Percentiles rank a stretch among this genome's conserved stretches.
Evolutionary conservation across 2,797 vertebrate species (phyloP).

Genomic region (Trachops cirrhosus): DNA sequence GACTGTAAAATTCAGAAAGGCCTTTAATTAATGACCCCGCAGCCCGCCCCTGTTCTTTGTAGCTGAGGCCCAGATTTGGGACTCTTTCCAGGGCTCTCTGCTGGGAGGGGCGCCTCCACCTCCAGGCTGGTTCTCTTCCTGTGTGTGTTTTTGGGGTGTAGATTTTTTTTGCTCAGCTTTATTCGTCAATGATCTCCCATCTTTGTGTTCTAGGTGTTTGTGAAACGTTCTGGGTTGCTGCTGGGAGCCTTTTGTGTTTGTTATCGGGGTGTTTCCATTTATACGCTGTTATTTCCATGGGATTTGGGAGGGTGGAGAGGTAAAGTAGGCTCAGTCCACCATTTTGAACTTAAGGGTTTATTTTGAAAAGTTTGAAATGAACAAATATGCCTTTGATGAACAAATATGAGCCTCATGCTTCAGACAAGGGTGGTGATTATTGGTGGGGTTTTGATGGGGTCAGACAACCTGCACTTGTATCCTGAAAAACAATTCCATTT

Average conservation of each 20-base stretch:
- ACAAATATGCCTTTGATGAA: not conserved
- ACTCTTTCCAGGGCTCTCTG: not conserved
- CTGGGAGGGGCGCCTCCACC: accelerated
- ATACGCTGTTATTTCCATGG: not conserved
- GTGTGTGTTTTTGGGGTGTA: not conserved
- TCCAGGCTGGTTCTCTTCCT: not conserved
- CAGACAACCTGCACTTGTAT: not conserved
- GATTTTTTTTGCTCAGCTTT: not conserved
- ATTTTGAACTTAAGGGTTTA: not conserved
- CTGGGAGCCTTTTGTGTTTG: not conserved
- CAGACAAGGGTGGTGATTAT: not conserved
- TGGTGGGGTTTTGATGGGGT: not conserved
- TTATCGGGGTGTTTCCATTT: not conserved
- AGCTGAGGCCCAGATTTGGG: not conserved
- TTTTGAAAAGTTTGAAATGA: not conserved
- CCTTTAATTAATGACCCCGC: not conserved
- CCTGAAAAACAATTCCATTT: not conserved
- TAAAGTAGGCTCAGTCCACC: not conserved
- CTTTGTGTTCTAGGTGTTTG: not conserved
- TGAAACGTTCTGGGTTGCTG: not conserved
- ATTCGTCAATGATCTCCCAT: not conserved
- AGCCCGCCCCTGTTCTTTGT: not conserved
- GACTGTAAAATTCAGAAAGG: not conserved
- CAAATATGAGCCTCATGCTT: not conserved
- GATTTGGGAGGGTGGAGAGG: not conserved